Base-by-base conservation (phyloP, 2,888 invertebrate species). In the Carterocephalus palaemon region DNA sequence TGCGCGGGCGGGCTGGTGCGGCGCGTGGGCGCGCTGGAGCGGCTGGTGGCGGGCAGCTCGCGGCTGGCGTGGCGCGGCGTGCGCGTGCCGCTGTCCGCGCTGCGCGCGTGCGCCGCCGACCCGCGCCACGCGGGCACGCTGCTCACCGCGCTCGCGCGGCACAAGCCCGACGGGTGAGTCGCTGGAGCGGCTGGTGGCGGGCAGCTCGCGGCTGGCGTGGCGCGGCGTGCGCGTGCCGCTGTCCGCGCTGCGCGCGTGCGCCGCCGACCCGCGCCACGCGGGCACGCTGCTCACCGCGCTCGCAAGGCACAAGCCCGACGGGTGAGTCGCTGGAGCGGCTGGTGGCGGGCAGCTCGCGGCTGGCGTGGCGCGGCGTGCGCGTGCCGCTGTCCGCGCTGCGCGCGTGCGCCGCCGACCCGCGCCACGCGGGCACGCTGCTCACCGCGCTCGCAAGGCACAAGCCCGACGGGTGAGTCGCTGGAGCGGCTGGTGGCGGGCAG, bases 121-220 rank as follows among this genome's bases (percentile, higher is more conserved):
- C 49, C 42, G 42, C 12, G 23, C 46, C 54, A 46, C 40, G 31
- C 40, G 20, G 22, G 31, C 22, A 40, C 15, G 4, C 40, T 31
- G 31, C 40, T 29, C 40, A 29, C 31, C 10, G 31, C 31, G 13
- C 31, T 31, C 16, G 28, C 38, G 62, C 57, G 89, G 64, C 77
- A 78, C 57, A 70, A 78, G 59, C 57, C 84, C 81, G 70, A 78
- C 56, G 63, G 87, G 60, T 23, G 70, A 86, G 70, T 75, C 63
- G 76, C 81, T 79, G 67, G 88, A 69, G 73, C 78, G 69, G 70
- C 82, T 74, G 72, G 89, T 68, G 80, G 82, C 67, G 60, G 90
- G 62, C 58, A 89, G 65, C 77, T 78, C 59, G 70, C 80, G 60
- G 58, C 85, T 82, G 70, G 80, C 57, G 63, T 88, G 60, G 70